Conservation (phyloP, 2,888 invertebrate species). For the Tribolium freemani region DNA sequence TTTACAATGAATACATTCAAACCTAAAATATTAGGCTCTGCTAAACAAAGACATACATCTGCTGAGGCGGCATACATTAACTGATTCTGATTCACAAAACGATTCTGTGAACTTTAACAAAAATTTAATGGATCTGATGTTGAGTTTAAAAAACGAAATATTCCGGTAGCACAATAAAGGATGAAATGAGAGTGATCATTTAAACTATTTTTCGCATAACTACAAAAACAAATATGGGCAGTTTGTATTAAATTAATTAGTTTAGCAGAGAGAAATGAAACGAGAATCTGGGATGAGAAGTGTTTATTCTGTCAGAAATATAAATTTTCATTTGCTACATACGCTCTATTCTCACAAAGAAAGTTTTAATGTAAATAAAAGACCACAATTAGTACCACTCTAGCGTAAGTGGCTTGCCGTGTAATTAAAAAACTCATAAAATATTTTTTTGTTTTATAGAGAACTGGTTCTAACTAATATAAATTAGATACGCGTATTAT, state of each 20-base stretch:
- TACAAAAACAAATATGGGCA: not conserved
- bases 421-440: conserved; percentile 34
- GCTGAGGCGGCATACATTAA: too few relatives aligned
- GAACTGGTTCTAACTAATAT: not conserved
- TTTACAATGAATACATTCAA: too few relatives aligned
- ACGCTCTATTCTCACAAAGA: conserved; percentile 30
- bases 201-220: conserved; percentile 4
- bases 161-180: not conserved
- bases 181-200: not conserved
- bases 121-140: too few relatives aligned
- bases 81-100: too few relatives aligned
- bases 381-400: conserved; percentile 32
- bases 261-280: conserved; percentile 14
- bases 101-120: too few relatives aligned
- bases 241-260: conserved; percentile 18
- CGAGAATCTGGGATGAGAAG: conserved; percentile 6
- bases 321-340: conserved; percentile 41
- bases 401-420: conserved; percentile 31
- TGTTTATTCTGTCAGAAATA: conserved; percentile 32
- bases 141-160: too few relatives aligned
- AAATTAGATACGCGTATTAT: not conserved
- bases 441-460: conserved; percentile 11
- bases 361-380: conserved; percentile 37
- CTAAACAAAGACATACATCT: too few relatives aligned
- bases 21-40: too few relatives aligned